These are phyloP conservation scores for Equus przewalskii DNA, from an alignment of 2,113 vertebrate species.

Conservation along the genomic window DNA sequence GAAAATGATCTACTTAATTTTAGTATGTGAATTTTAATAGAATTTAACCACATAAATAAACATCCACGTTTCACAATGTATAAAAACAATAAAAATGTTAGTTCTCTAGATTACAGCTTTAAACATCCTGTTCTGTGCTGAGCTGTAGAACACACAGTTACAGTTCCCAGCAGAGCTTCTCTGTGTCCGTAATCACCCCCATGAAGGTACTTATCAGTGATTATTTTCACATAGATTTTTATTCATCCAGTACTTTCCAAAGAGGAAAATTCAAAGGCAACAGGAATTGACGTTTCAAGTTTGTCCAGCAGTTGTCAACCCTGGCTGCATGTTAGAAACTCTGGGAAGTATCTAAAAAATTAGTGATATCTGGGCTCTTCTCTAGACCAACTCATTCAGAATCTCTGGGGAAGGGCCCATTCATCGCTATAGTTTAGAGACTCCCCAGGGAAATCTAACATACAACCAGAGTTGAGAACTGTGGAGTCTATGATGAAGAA, in stretches of 20 bases:
- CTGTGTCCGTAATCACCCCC: not conserved
- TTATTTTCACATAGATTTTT: conserved; percentile 50
- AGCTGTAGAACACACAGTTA: not conserved
- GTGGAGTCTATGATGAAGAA: not conserved
- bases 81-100: conserved; percentile 51
- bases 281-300: not conserved
- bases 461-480: not conserved
- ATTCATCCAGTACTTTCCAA: conserved; percentile 27
- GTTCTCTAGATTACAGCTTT: not conserved
- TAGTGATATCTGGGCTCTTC: not conserved
- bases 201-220: not conserved
- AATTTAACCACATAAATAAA: conserved; percentile 57
- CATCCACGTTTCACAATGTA: not conserved
- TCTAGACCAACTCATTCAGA: not conserved
- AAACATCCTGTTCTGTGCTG: not conserved
- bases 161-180: not conserved
- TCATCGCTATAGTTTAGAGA: not conserved
- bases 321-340: not conserved
- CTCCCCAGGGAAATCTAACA: not conserved
- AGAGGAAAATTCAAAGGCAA: conserved; percentile 46
- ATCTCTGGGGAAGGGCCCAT: not conserved
- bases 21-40: conserved; percentile 65
- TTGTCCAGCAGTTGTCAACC: not conserved
- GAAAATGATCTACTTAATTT: conserved; percentile 40
- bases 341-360: not conserved